Conservation (phyloP, 2,888 invertebrate genomes). For the Microdon myrmicae region DNA sequence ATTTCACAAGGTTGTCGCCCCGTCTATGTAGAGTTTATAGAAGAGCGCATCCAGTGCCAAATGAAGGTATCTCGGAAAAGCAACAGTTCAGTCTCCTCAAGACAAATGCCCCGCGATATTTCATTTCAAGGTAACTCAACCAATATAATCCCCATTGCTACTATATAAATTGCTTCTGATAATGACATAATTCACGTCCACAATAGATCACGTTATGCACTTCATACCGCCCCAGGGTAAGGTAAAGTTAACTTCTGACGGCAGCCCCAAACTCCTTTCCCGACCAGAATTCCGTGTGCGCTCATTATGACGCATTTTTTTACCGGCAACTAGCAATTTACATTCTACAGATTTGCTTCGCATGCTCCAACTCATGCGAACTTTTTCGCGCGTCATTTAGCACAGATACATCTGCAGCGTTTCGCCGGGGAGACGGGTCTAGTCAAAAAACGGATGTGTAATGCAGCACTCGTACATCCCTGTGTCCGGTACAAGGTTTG, state of each 20-base stretch:
- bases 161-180: no score
- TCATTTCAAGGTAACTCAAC: no score
- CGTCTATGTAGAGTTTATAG: no score
- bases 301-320: constrained; percentile 44
- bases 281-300: constrained; percentile 1
- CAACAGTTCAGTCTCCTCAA: no score
- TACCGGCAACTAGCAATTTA: constrained; percentile 38
- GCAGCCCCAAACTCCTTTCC: not conserved
- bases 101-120: no score
- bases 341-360: constrained; percentile 44
- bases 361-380: constrained; percentile 29
- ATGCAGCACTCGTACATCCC: constrained; percentile 3
- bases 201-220: constrained; percentile 46
- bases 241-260: no score
- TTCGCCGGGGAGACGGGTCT: not conserved
- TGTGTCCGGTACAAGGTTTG: constrained; percentile 35
- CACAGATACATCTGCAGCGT: not conserved
- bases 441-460: constrained; percentile 15
- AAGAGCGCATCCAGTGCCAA: no score
- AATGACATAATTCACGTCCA: constrained; percentile 39
- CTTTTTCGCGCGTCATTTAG: constrained; percentile 35
- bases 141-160: no score
- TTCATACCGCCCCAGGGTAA: constrained; percentile 20
- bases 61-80: no score
- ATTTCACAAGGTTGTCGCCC: no score